Evolutionary conservation across 2,888 invertebrate genomes (phyloP).

Genomic region (Syrista parreyssii): DNA sequence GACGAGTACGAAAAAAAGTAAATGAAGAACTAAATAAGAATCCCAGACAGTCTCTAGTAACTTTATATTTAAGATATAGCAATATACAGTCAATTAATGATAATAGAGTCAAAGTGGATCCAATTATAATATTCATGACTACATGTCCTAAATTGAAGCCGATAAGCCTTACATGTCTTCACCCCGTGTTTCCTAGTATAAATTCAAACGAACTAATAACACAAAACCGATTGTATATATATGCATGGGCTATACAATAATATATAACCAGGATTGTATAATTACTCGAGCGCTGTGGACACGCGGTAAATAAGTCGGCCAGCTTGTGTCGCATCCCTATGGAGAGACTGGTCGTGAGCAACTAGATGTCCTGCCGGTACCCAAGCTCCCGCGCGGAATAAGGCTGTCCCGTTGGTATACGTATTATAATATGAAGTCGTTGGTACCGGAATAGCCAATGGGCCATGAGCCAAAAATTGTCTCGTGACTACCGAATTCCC

Average conservation of each 20-base stretch:
- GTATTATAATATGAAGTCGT: constrained; percentile 9
- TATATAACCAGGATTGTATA: constrained; percentile 16
- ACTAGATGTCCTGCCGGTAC: constrained; percentile 23
- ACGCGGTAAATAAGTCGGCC: constrained; percentile 26
- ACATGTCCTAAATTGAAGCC: neutral
- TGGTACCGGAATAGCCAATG: constrained; percentile 10
- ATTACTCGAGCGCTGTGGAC: constrained; percentile 30
- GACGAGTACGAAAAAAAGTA: neutral
- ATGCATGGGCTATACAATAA: neutral
- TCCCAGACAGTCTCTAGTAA: neutral
- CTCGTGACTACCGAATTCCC: constrained; percentile 5
- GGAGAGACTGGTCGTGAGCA: constrained; percentile 5
- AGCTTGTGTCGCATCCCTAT: constrained; percentile 37
- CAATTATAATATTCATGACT: neutral
- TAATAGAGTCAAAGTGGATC: neutral
- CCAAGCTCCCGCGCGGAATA: constrained; percentile 1
- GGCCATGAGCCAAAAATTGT: constrained; percentile 5
- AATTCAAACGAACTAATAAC: neutral
- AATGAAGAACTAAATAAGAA: neutral
- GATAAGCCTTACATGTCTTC: neutral
- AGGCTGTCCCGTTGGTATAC: constrained; percentile 1
- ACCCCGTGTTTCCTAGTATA: neutral
- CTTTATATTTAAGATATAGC: neutral
- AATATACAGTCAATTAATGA: neutral
- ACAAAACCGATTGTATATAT: neutral